Conservation (phyloP, 2,113 vertebrate genomes). For the Callionymus lyra region DNA sequence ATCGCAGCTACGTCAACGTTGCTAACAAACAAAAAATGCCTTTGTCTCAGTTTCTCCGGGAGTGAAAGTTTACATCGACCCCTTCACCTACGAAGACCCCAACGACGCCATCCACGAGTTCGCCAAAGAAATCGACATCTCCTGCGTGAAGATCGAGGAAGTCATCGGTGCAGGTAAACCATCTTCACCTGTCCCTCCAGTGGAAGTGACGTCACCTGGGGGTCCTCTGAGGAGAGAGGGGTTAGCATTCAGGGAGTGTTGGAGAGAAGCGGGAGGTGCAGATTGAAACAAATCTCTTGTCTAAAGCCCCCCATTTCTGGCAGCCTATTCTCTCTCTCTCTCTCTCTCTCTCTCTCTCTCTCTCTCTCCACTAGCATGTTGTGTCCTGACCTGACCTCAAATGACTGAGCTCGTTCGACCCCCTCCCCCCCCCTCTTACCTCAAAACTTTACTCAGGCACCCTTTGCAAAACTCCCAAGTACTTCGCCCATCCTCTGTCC, state of each 20-base stretch:
- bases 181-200: slow-evolving; percentile 6
- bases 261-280: slow-evolving; percentile 22
- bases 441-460: slow-evolving; percentile 41
- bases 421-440: slow-evolving; percentile 20
- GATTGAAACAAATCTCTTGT: slow-evolving; percentile 23
- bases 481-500: slow-evolving; percentile 43
- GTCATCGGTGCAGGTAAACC: slow-evolving; percentile 94
- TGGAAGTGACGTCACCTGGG: slow-evolving; percentile 12
- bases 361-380: slow-evolving; percentile 43
- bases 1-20: no score
- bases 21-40: no score
- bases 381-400: slow-evolving; percentile 49
- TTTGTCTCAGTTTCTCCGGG: slow-evolving; percentile 88
- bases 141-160: slow-evolving; percentile 97
- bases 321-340: slow-evolving; percentile 1
- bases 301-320: slow-evolving; percentile 1
- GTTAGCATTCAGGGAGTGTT: slow-evolving; percentile 25
- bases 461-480: slow-evolving; percentile 39
- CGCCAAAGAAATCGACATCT: slow-evolving; percentile 97
- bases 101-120: slow-evolving; percentile 96
- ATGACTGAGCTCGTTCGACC: slow-evolving; percentile 40
- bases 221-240: slow-evolving; percentile 20
- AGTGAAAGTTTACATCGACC: slow-evolving; percentile 96
- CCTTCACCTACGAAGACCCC: slow-evolving; percentile 96
- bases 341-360: slow-evolving; percentile 11